Base-by-base conservation (phyloP, 2,797 vertebrate species). In the Limosa lapponica region DNA sequence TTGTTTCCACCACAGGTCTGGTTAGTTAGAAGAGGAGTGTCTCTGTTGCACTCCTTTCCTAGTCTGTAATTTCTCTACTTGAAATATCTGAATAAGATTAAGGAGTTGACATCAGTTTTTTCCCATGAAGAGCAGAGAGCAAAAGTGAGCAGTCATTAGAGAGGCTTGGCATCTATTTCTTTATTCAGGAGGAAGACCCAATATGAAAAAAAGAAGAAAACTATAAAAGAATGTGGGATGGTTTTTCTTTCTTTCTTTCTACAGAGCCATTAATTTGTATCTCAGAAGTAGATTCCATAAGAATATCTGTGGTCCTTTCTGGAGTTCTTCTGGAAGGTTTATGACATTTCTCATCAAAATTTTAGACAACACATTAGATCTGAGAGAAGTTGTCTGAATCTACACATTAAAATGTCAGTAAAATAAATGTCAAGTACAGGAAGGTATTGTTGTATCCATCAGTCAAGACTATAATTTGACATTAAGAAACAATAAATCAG, bases 401-500 rank as follows among this genome's bases (percentile, higher is more conserved):
- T 64, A 74, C 28, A 67, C 19, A 39, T 17, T 59, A 85, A 95
- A 90, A 91, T 67, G 10, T 67, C 67, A 80, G 16, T 37, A 95
- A 93, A 96, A 90, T 77, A 87, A 82, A 82, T 67, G 30, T 34
- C 48, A 94, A 61, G 77, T 69, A 73, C 59, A 80, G 49, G 59
- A 91, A 90, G 23, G 49, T 87, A 91, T 77, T 77, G 34, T 48
- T 80, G 22, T 30, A 89, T 73, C 52, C 57, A 73, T 92, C 78
- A 93, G 55, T 82, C 75, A 85, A 89, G 72, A 16, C 16, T 87
- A 10, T 81, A 82, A 92, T 82, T 69, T 83, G 44, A 90, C 71
- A 67, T 86, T 57, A 92, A 78, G 79, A 83, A 94, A 93, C 61
- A 93, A 74, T 89, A 87, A 91, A 13, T 6, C 69, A 78, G 32